Percentiles rank a stretch among this genome's conserved stretches.
phyloP scores from a whole-genome alignment of 2,888 invertebrate genomes.

The Pachycephus smyrnensis region DNA sequence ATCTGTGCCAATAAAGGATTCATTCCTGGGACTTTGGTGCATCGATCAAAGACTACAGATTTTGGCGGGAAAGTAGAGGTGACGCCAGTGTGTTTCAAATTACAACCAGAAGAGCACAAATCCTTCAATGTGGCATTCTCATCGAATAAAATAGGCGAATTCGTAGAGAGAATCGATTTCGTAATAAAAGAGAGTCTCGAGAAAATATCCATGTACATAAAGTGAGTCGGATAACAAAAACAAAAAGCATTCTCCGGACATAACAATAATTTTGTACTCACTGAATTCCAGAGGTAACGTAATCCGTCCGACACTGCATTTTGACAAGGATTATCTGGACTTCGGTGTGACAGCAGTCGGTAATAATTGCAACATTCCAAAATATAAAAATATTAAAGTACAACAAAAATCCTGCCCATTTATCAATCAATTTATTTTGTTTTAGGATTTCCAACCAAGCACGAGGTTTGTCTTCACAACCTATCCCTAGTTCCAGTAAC shows the following conservation, averaged over 20 bases:
- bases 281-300: conserved; percentile 71
- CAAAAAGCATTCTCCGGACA: not conserved
- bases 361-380: conserved; percentile 48
- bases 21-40: conserved; percentile 72
- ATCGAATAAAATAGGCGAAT: conserved; percentile 73
- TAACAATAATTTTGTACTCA: not conserved
- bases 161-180: conserved; percentile 74
- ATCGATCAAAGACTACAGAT: conserved; percentile 66
- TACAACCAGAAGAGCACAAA: conserved; percentile 69
- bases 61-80: conserved; percentile 73
- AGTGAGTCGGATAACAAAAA: conserved; percentile 66
- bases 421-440: conserved; percentile 21
- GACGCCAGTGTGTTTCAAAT: conserved; percentile 66
- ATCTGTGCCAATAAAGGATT: conserved; percentile 67
- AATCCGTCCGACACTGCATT: conserved; percentile 72
- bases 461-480: conserved; percentile 70
- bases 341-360: conserved; percentile 73
- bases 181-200: conserved; percentile 72
- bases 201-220: conserved; percentile 70
- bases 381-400: too few relatives aligned
- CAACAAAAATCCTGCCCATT: not conserved
- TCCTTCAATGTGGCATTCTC: conserved; percentile 71
- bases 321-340: conserved; percentile 70
- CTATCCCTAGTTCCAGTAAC: conserved; percentile 71
- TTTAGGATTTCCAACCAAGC: conserved; percentile 69